Percentiles rank a stretch among this genome's conserved stretches.
phyloP scores from a whole-genome alignment of 2,888 invertebrate genomes.

The Lissonota sp. region DNA sequence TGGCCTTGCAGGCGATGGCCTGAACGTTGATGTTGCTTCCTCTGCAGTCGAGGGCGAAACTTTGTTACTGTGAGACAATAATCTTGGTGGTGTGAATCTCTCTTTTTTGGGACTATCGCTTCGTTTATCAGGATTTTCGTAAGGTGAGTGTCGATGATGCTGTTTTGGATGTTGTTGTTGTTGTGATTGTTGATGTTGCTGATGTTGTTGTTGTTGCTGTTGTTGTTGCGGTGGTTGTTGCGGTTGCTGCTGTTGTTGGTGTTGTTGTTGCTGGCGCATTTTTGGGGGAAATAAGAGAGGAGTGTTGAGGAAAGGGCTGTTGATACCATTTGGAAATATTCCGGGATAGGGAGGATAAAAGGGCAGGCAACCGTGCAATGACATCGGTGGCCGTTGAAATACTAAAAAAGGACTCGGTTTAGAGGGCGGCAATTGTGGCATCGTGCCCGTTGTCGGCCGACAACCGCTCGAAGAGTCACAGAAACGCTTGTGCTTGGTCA shows the following conservation, averaged over 20 bases:
- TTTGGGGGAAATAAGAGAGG: constrained; percentile 88
- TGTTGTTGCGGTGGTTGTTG: constrained; percentile 2
- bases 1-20: constrained; percentile 89
- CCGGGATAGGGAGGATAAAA: constrained; percentile 88
- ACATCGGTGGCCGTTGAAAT: constrained; percentile 87
- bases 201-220: not conserved
- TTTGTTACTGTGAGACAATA: constrained; percentile 84
- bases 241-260: constrained; percentile 47
- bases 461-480: constrained; percentile 89
- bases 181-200: constrained; percentile 70
- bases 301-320: constrained; percentile 85
- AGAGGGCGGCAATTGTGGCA: constrained; percentile 78
- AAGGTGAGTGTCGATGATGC: constrained; percentile 64
- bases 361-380: constrained; percentile 84
- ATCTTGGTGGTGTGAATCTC: constrained; percentile 86
- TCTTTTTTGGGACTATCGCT: constrained; percentile 86
- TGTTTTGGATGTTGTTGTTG: constrained; percentile 66
- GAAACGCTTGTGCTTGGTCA: constrained; percentile 98
- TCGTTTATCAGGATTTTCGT: constrained; percentile 85
- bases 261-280: constrained; percentile 82
- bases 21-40: constrained; percentile 87
- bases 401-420: constrained; percentile 87
- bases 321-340: constrained; percentile 85
- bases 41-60: constrained; percentile 89
- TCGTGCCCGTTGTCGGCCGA: constrained; percentile 75